These are phyloP conservation scores for Elanoides forficatus DNA, from an alignment of 2,113 vertebrate genomes.

Conservation along the genomic window DNA sequence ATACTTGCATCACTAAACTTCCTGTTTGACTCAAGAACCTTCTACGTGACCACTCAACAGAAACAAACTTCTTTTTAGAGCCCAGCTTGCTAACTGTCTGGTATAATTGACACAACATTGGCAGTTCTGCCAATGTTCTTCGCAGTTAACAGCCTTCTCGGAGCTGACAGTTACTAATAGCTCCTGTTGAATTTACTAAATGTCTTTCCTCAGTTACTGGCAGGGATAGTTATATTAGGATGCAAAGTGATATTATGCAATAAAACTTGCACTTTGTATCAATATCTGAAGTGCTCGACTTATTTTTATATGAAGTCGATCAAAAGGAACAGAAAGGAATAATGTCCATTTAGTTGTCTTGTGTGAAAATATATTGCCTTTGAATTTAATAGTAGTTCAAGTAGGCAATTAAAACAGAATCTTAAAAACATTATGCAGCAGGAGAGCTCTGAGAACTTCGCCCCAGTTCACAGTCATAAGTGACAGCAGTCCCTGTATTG, in stretches of 20 bases:
- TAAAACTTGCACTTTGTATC: constrained; percentile 10
- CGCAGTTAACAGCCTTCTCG: not conserved
- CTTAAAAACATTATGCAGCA: not conserved
- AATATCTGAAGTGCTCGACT: not conserved
- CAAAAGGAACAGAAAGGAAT: not conserved
- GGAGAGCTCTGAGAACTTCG: not conserved
- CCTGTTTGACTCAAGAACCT: not conserved
- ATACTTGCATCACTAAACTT: not conserved
- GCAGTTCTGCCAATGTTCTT: constrained; percentile 4
- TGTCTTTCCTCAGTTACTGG: not conserved
- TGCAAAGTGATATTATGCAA: constrained; percentile 27
- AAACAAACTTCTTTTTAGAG: not conserved
- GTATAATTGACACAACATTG: constrained; percentile 19
- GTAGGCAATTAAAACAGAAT: not conserved
- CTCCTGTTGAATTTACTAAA: constrained; percentile 23
- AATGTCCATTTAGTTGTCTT: not conserved
- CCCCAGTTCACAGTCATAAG: not conserved
- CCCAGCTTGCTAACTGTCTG: not conserved
- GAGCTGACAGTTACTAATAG: constrained; percentile 37
- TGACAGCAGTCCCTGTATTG: not conserved
- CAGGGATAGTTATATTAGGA: not conserved
- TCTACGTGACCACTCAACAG: not conserved
- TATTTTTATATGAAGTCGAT: not conserved
- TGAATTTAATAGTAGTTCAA: not conserved
- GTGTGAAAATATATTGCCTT: not conserved